phyloP scores from a whole-genome alignment of 1,140 invertebrate genomes.

The Anoplolepis gracilipes region DNA sequence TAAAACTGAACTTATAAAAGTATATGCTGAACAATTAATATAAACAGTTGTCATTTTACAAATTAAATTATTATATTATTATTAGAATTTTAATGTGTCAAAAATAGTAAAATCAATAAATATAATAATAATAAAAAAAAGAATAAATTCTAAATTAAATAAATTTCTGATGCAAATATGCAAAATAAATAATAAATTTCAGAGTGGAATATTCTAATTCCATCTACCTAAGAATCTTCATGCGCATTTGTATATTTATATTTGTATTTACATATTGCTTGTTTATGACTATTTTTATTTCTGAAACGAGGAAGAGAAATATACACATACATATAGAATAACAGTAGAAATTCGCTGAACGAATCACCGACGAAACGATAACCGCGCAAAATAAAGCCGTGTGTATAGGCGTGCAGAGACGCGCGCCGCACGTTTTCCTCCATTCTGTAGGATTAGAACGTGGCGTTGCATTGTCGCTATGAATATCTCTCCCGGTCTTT shows the following conservation, averaged over 20 bases:
- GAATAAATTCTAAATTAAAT: background rate
- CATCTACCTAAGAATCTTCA: background rate
- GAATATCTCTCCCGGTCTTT: slow-evolving; percentile 52
- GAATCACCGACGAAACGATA: slow-evolving; percentile 67
- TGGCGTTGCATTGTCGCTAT: slow-evolving; percentile 58
- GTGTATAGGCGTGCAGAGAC: slow-evolving; percentile 47
- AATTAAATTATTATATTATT: background rate
- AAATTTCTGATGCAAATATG: background rate
- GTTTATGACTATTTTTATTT: background rate
- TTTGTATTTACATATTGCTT: background rate
- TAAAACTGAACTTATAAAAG: background rate
- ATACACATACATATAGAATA: slow-evolving; percentile 16
- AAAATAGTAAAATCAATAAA: no score
- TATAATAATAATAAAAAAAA: no score
- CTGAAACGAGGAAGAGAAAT: background rate
- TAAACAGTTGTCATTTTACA: background rate
- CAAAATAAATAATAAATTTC: background rate
- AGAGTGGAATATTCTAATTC: background rate
- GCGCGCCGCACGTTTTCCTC: slow-evolving; percentile 20
- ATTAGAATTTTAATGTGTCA: background rate
- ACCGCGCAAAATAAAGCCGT: slow-evolving; percentile 34
- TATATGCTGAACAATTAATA: background rate
- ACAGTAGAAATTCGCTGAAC: slow-evolving; percentile 49
- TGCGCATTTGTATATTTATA: slow-evolving; percentile 22
- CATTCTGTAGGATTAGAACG: slow-evolving; percentile 68